Conservation (phyloP, 2,113 vertebrate genomes). For the Calonectris borealis region DNA sequence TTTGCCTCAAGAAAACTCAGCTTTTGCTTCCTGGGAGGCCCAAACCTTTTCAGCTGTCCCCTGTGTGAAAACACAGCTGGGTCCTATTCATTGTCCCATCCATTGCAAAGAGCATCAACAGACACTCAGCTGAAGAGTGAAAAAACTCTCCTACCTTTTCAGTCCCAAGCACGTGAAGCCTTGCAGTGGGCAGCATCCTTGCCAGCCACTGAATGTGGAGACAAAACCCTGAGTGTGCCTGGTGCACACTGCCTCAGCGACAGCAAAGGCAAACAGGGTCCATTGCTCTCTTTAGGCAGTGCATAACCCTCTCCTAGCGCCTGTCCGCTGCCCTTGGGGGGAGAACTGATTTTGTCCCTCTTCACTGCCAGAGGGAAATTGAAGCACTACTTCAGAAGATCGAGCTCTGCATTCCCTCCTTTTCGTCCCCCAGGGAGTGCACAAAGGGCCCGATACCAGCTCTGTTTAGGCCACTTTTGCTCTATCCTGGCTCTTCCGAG, state of each 20-base stretch:
- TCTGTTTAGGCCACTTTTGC: not conserved
- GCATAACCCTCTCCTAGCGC: not conserved
- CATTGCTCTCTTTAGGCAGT: not conserved
- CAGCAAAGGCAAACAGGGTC: too few relatives aligned
- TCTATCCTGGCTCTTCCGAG: not conserved
- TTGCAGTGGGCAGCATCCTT: not conserved
- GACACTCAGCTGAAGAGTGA: not conserved
- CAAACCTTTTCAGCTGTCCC: not conserved
- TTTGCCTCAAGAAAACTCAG: not conserved
- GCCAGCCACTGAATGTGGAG: fast-evolving
- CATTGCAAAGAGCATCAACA: not conserved
- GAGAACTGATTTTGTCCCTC: not conserved
- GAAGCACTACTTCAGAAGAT: not conserved
- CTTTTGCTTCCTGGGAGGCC: not conserved
- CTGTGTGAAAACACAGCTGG: not conserved
- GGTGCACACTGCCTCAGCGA: not conserved
- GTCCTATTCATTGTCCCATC: not conserved
- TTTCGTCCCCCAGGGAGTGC: not conserved
- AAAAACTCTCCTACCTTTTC: not conserved
- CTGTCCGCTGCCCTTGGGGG: not conserved
- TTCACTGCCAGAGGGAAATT: not conserved
- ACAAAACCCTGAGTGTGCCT: not conserved
- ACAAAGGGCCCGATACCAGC: too few relatives aligned
- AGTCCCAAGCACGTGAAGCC: not conserved
- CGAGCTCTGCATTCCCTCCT: not conserved